Evolutionary conservation across 2,113 vertebrate species (phyloP), one percentile per base, ranked within the genome.

Genomic region (Syngnathus scovelli): DNA sequence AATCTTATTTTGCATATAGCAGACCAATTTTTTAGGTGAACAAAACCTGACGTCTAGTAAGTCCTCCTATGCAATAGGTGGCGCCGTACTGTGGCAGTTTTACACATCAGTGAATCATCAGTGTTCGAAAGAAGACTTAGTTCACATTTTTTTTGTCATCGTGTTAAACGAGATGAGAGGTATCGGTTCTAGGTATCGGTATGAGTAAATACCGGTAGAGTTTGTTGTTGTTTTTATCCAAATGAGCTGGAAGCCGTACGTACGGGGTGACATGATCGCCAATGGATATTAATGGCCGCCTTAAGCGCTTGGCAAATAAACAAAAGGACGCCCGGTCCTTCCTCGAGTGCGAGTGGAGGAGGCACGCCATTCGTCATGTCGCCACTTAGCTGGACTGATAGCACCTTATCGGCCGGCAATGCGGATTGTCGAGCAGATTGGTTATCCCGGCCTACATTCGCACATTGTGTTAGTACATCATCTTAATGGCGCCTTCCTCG

Each of bases 231-330:
- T 18, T 48, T 18, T 18, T 4, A 19, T 49, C 37, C 52, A 70
- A 72, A 79, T 86, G 78, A 79, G 51, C 68, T 82, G 72, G 69
- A 39, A 78, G 72, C 74, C 78, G 62, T 72, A 67, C 75, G 77
- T 72, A 67, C 75, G 77, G 82, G 77, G 68, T 71, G 63, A 78
- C 55, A 65, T 76, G 46, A 16, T 18, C 38, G 71, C 61, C 79
- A 82, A 86, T 85, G 72, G 78, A 86, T 86, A 84, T 75, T 75
- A 83, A 88, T 84, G 63, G 61, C 65, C 54, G 5, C 65, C 61
- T 74, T 61, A 77, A 81, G 75, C 41, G 79, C 64, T 63, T 69
- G 73, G 76, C 66, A 79, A 85, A 84, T 69, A 86, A 85, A 82
- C 67, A 82, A 82, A 79, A 74, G 65, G 68, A 80, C 36, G 41